Percentiles rank a stretch among this genome's conserved stretches.
These are phyloP conservation scores for Sericinus montela DNA, from an alignment of 2,888 invertebrate genomes.

Conservation along the genomic window DNA sequence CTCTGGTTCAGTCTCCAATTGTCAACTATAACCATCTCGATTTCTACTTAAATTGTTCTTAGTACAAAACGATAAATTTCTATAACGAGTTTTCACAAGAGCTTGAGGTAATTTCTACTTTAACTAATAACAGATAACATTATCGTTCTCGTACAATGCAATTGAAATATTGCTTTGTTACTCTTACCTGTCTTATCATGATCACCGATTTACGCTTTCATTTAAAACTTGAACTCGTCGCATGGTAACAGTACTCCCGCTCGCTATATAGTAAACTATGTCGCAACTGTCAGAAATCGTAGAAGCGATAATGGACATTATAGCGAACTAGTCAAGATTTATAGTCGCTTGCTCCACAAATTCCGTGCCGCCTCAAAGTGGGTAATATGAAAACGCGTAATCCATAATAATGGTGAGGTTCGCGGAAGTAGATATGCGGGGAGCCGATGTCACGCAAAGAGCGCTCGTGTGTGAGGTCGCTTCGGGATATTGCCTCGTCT, in stretches of 20 bases:
- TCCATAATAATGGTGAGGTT: conserved; percentile 50
- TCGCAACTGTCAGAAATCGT: neutral
- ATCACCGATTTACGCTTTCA: conserved; percentile 20
- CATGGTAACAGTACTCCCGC: conserved; percentile 17
- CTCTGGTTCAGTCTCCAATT: too few relatives aligned
- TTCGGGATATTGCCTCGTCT: neutral
- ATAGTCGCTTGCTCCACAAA: conserved; percentile 11
- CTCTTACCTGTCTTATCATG: conserved; percentile 17
- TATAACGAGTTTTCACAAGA: conserved; percentile 1
- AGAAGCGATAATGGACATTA: conserved; percentile 7
- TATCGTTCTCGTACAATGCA: conserved; percentile 10
- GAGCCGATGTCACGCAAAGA: conserved; percentile 34
- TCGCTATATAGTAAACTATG: conserved; percentile 3
- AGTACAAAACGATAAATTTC: neutral
- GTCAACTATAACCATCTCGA: too few relatives aligned
- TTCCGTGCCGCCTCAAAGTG: conserved; percentile 30
- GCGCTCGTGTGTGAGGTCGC: conserved; percentile 16
- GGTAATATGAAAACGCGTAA: conserved; percentile 43
- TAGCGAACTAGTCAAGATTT: conserved; percentile 5
- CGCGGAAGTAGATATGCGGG: conserved; percentile 48
- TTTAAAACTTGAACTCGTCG: conserved; percentile 5
- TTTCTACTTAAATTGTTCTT: too few relatives aligned
- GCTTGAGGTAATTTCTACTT: neutral
- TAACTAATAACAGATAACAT: conserved; percentile 18
- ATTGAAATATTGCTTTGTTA: conserved; percentile 18